Percentiles rank a stretch among this genome's conserved stretches.
Evolutionary conservation across 1,140 invertebrate species (phyloP).

Genomic region (Pissodes strobi): DNA sequence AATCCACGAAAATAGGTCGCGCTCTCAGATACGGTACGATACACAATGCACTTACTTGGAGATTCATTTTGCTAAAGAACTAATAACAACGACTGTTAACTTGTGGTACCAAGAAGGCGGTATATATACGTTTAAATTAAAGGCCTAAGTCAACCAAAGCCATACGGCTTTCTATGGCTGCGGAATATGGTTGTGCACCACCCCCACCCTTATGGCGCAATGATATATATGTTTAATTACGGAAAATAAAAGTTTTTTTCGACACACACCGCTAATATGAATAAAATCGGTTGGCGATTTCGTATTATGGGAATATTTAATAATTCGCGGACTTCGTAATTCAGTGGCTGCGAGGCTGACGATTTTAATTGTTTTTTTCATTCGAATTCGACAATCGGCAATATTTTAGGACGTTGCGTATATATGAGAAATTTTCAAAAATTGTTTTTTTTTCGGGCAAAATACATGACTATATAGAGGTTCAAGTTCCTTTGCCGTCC

Average conservation of each 20-base stretch:
- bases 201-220: constrained; percentile 13
- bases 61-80: constrained; percentile 29
- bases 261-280: constrained; percentile 6
- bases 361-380: too few relatives aligned
- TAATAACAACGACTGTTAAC: constrained; percentile 25
- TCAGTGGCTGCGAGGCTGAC: too few relatives aligned
- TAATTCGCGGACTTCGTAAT: too few relatives aligned
- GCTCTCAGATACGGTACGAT: neutral
- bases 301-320: constrained; percentile 27
- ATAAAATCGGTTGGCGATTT: constrained; percentile 17
- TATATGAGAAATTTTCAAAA: too few relatives aligned
- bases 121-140: constrained; percentile 22
- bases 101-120: neutral
- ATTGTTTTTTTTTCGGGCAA: too few relatives aligned
- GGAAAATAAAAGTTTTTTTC: constrained; percentile 34
- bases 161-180: constrained; percentile 28
- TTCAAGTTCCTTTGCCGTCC: too few relatives aligned
- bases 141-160: neutral
- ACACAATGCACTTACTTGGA: constrained; percentile 30
- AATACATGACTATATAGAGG: too few relatives aligned
- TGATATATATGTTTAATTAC: constrained; percentile 27
- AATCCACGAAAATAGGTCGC: neutral
- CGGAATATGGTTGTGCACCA: constrained; percentile 13
- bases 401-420: too few relatives aligned
- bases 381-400: too few relatives aligned